Conservation (phyloP, 2,797 vertebrate species). For the Cephalopachus bancanus region DNA sequence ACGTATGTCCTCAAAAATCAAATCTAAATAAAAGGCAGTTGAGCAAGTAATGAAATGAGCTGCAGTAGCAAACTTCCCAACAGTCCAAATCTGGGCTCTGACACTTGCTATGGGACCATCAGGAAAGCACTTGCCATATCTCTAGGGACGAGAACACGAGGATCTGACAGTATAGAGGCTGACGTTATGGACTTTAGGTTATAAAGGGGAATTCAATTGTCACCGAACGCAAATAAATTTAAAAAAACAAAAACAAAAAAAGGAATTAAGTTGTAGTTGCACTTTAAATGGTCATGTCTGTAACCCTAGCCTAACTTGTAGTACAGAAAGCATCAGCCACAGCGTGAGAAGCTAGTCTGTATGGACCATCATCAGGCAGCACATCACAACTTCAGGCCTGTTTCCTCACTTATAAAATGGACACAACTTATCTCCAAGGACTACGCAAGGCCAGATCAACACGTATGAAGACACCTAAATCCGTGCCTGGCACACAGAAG, state of each 20-base stretch:
- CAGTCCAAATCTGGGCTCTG: neutral
- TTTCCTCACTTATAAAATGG: neutral
- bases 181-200: neutral
- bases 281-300: neutral
- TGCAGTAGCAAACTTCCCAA: neutral
- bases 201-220: neutral
- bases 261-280: neutral
- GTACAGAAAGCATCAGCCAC: neutral
- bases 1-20: neutral
- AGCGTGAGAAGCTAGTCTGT: neutral
- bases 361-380: neutral
- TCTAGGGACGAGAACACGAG: neutral
- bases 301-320: neutral
- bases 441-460: neutral
- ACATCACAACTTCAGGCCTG: constrained; percentile 14
- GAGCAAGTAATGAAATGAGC: neutral
- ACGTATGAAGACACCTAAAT: neutral
- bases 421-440: neutral
- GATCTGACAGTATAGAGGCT: neutral
- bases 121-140: neutral
- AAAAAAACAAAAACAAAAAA: neutral
- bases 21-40: neutral
- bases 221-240: neutral
- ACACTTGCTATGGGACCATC: neutral
- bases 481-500: neutral